Percentiles rank a stretch among this genome's conserved stretches.
Evolutionary conservation across 2,888 invertebrate genomes (phyloP).

Genomic region (Incurvaria masculella): DNA sequence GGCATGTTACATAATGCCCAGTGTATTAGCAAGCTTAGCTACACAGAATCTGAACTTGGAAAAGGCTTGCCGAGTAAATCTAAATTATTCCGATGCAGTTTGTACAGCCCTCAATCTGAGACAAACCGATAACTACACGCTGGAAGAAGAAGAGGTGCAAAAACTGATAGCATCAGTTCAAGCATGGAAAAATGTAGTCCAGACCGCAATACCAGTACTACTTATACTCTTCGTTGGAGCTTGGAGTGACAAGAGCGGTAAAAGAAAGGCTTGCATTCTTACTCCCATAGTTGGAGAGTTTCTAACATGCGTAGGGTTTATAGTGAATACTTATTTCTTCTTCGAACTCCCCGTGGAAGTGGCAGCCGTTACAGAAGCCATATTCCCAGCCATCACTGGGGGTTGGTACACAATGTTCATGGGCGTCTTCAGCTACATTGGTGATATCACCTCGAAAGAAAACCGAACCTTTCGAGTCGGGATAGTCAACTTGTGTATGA

Average conservation of each 20-base stretch:
- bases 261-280: slow-evolving; percentile 75
- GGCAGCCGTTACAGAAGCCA: slow-evolving; percentile 70
- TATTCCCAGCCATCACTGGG: slow-evolving; percentile 78
- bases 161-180: slow-evolving; percentile 72
- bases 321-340: slow-evolving; percentile 75
- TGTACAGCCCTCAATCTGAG: slow-evolving; percentile 73
- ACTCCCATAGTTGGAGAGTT: slow-evolving; percentile 79
- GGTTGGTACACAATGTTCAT: slow-evolving; percentile 88
- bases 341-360: slow-evolving; percentile 76
- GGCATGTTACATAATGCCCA: slow-evolving; percentile 65
- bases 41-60: slow-evolving; percentile 80
- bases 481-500: slow-evolving; percentile 82
- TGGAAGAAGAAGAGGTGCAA: slow-evolving; percentile 63
- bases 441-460: slow-evolving; percentile 78
- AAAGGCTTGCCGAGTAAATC: slow-evolving; percentile 81
- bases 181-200: slow-evolving; percentile 81
- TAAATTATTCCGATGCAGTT: slow-evolving; percentile 64
- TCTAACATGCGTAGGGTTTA: slow-evolving; percentile 70
- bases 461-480: slow-evolving; percentile 81
- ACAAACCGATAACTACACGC: slow-evolving; percentile 59
- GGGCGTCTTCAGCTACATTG: slow-evolving; percentile 85
- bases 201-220: slow-evolving; percentile 76
- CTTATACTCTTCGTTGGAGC: slow-evolving; percentile 81
- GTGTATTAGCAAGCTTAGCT: slow-evolving; percentile 67
- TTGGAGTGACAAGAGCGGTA: slow-evolving; percentile 69